These are phyloP conservation scores for Brachylomia viminalis DNA, from an alignment of 2,888 invertebrate genomes.

Conservation along the genomic window DNA sequence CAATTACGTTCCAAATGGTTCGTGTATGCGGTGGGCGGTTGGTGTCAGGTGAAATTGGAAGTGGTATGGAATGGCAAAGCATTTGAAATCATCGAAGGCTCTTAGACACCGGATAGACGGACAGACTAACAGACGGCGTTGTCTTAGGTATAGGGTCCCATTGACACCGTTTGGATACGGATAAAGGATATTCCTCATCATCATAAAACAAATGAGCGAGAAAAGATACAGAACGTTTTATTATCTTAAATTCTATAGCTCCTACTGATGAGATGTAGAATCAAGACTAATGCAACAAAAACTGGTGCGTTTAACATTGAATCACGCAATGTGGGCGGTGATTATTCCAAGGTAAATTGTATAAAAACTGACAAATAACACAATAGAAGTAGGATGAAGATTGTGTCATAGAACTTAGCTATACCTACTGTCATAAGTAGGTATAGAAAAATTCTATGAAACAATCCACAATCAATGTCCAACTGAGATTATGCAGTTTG, in stretches of 20 bases:
- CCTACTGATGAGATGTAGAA: not conserved
- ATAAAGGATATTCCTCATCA: not conserved
- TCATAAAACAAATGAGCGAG: not conserved
- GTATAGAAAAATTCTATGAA: not conserved
- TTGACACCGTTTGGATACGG: not conserved
- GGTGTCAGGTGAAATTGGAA: constrained; percentile 21
- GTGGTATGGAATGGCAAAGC: not conserved
- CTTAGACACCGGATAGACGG: not conserved
- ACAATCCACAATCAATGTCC: not conserved
- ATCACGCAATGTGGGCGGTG: constrained; percentile 56
- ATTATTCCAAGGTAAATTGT: constrained; percentile 34
- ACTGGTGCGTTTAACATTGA: constrained; percentile 46
- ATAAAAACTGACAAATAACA: constrained; percentile 37
- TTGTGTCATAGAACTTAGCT: constrained; percentile 16
- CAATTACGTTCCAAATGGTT: constrained; percentile 57
- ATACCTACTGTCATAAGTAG: not conserved
- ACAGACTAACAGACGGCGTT: not conserved
- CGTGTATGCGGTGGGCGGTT: constrained; percentile 14
- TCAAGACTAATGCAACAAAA: constrained; percentile 28
- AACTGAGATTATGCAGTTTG: not conserved
- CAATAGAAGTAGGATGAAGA: constrained; percentile 17
- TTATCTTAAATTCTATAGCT: not conserved
- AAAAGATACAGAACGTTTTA: not conserved
- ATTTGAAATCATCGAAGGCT: constrained; percentile 10
- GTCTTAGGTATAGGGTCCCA: no score